Percentiles rank a stretch among this genome's conserved stretches.
Evolutionary conservation across 2,888 invertebrate genomes (phyloP).

Genomic region (Linnaemya vulpina): DNA sequence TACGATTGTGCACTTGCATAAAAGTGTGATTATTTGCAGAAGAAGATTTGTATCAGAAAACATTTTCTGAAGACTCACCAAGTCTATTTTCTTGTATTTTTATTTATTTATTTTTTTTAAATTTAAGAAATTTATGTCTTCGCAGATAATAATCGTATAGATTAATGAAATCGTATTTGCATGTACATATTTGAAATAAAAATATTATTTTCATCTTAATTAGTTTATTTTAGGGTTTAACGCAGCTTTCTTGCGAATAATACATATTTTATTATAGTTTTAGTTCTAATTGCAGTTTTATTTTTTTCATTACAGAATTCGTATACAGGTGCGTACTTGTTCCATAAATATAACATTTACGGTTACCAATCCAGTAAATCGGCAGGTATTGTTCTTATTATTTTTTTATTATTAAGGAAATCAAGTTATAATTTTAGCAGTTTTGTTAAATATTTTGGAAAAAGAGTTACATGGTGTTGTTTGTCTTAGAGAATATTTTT

Average conservation of each 20-base stretch:
- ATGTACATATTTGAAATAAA: constrained; percentile 33
- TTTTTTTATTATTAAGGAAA: too few species aligned
- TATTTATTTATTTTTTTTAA: constrained; percentile 14
- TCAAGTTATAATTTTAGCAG: too few species aligned
- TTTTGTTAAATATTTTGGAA: too few species aligned
- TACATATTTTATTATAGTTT: constrained; percentile 8
- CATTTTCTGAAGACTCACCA: constrained; percentile 25
- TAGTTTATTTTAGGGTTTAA: constrained; percentile 58
- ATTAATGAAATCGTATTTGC: constrained; percentile 48
- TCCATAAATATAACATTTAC: constrained; percentile 81
- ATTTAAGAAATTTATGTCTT: constrained; percentile 49
- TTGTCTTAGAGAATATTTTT: too few species aligned
- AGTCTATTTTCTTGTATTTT: constrained; percentile 13
- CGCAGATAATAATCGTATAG: constrained; percentile 31
- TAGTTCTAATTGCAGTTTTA: constrained; percentile 37
- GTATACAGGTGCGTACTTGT: constrained; percentile 82
- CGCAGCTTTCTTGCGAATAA: neutral
- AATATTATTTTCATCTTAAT: constrained; percentile 51
- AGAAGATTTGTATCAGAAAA: neutral
- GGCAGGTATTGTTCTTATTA: constrained; percentile 77
- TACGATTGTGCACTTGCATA: too few species aligned
- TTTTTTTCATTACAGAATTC: constrained; percentile 79
- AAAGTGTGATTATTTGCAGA: constrained; percentile 66
- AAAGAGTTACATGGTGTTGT: too few species aligned
- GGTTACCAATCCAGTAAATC: constrained; percentile 80